Base-by-base conservation (phyloP, 2,797 vertebrate species). In the Staurois parvus region DNA sequence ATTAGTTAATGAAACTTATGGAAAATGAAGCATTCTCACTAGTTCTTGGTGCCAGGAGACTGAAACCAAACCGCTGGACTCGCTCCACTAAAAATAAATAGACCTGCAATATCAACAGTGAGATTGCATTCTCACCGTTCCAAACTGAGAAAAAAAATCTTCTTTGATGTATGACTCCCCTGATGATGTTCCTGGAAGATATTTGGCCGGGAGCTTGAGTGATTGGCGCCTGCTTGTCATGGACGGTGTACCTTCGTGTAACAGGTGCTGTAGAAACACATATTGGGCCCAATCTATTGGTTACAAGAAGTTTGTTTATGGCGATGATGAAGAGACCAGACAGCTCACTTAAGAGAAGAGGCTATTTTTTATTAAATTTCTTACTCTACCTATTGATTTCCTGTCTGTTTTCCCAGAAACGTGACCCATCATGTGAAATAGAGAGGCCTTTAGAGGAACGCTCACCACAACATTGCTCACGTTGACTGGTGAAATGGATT, bases 301-400 rank as follows among this genome's bases (percentile, higher is more conserved):
- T 77, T 83, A 77, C 59, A 30, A 74, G 42, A 75, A 82, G 81
- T 79, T 87, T 62, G 81, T 42, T 12, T 77, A 75, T 82, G 67
- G 48, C 84, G 37, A 9, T 86, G 85, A 91, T 76, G 75, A 88
- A 90, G 69, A 89, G 64, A 88, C 83, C 88, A 90, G 91, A 89
- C 77, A 87, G n/a, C 45, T 32, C 59, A 42, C 80, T 87, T 87
- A 86, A 87, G 90, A 88, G 67, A 87, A 89, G 79, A 89, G 81
- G 77, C 89, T 80, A 90, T 85, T 94, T 95, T 96, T 96, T 94
- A 95, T 94, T 94, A 94, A 89, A 95, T 97, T 95, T 95, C 94
- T 92, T 93, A 92, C 90, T 92, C 91, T 87, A 88, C 81, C 89
- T 95, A 97, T 96, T 95, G 95, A 97, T 96, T 98, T 97, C 88